These are phyloP conservation scores for Lynx canadensis DNA, from an alignment of 2,113 vertebrate species.

Conservation along the genomic window DNA sequence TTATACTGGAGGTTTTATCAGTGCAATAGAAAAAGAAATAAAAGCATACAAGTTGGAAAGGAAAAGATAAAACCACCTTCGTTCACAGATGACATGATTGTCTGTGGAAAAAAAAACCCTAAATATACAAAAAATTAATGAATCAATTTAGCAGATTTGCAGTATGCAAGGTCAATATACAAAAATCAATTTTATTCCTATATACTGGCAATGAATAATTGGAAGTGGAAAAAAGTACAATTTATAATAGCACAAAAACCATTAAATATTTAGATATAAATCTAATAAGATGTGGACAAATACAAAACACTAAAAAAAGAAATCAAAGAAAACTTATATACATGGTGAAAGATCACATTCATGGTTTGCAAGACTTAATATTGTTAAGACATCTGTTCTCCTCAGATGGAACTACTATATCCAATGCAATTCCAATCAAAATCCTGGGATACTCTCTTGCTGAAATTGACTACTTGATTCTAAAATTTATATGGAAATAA, in stretches of 20 bases:
- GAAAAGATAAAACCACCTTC: not conserved
- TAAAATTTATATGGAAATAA: not conserved
- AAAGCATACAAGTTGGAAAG: not conserved
- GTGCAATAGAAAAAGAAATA: not conserved
- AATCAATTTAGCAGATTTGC: not conserved
- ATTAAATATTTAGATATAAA: slow-evolving; percentile 21
- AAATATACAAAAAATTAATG: not conserved
- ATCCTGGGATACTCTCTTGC: not conserved
- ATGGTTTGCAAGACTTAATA: not conserved
- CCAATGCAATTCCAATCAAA: not conserved
- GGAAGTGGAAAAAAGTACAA: not conserved
- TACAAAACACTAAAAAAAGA: not conserved
- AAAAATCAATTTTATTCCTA: slow-evolving; percentile 22
- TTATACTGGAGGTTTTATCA: not conserved
- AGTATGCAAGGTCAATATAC: not conserved
- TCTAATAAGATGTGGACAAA: not conserved
- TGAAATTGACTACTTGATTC: not conserved
- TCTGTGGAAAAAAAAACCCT: not conserved
- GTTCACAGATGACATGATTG: not conserved
- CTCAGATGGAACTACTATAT: not conserved
- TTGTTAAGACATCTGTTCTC: not conserved
- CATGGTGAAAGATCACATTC: not conserved
- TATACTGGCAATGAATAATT: not conserved
- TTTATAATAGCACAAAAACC: not conserved
- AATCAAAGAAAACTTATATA: not conserved